Evolutionary conservation across 2,113 vertebrate genomes (phyloP), one percentile per base, ranked within the genome.

Genomic region (Sceloporus undulatus): DNA sequence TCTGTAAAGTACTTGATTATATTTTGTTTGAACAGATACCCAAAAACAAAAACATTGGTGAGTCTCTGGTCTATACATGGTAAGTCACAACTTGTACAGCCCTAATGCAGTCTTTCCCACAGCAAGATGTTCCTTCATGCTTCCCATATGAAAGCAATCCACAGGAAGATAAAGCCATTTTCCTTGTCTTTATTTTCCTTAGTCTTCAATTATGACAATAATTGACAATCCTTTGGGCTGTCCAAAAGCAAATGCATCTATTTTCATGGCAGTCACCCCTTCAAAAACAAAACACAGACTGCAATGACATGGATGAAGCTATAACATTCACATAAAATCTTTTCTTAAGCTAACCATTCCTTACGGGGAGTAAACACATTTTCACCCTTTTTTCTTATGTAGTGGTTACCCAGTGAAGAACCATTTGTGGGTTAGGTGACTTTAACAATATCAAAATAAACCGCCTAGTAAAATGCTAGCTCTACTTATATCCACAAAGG

Each of bases 321-420:
- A 85, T 82, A 13, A 4, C 78, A 91, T 4, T 42, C 38, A 79
- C n/a, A 77, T 48, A 52, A 70, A 87, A 79, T 18, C 27, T 9
- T 16, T 42, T 73, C 82, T 93, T 93, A 59, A 88, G 48, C 42
- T 16, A 82, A 68, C 76, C 27, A 40, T 92, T 89, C 86, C 56
- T 1, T 74, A 88, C 1, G 54, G 29, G 81, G 65, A 73, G 85
- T 54, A 90, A 87, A 71, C 23, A 42, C 9, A 38, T 56, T 27
- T 38, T 11, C 52, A 54, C 23, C 54, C 8, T 38, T 18, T 62
- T 71, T 71, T 54, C 18, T 74, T 84, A 89, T 54, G 85, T 66
- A 90, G 70, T 79, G 76, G 48, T 54, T 65, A 78, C 87, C 89
- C 86, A 89, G 85, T 80, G 6, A 78, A 74, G 8, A 81, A 66